Evolutionary conservation across 2,888 invertebrate genomes (phyloP), one percentile per base, ranked within the genome.

Genomic region (Ptychoptera contaminata): DNA sequence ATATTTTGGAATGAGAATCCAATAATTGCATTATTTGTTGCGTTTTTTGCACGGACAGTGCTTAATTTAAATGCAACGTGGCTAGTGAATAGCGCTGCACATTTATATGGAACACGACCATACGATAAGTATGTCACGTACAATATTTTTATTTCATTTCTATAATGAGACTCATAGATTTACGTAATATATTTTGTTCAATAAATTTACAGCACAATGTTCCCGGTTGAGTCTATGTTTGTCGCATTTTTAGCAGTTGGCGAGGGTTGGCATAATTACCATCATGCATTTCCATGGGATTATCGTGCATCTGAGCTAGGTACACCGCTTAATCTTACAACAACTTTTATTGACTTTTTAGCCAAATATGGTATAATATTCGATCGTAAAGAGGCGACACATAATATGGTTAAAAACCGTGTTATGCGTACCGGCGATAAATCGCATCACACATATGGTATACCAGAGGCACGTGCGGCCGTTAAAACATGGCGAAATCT

Each of bases 211-310:
- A 81, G 84, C 54, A 64, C 67, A 58, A 79, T 88, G 55, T 79
- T 76, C 57, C 85, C 90, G 0, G 66, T 73, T 0, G 79, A 88
- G 62, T 85, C 82, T 56, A 67, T 69, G 51, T 61, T 69, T 1
- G 85, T 87, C 0, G 73, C 83, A 0, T 51, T 79, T 0, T 56
- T 77, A n/a, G 74, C 82, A 0, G 66, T 80, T 56, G 85, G 85
- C 1, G 85, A 85, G 59, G 88, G 90, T 8, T 90, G 84, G 81
- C 88, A 90, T 66, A 90, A 90, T 63, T 90, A 85, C 61, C 90
- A 90, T 62, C 88, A 90, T 64, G 78, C 80, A 0, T 90, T 88
- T 63, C 88, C 88, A 0, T 84, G 82, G 78, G 88, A 90, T 63
- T 90, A 90, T 69, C 80, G 83, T 55, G 81, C 88, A 1, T 77